Evolutionary conservation across 2,113 vertebrate genomes (phyloP).

Genomic region (Datnioides undecimradiatus): DNA sequence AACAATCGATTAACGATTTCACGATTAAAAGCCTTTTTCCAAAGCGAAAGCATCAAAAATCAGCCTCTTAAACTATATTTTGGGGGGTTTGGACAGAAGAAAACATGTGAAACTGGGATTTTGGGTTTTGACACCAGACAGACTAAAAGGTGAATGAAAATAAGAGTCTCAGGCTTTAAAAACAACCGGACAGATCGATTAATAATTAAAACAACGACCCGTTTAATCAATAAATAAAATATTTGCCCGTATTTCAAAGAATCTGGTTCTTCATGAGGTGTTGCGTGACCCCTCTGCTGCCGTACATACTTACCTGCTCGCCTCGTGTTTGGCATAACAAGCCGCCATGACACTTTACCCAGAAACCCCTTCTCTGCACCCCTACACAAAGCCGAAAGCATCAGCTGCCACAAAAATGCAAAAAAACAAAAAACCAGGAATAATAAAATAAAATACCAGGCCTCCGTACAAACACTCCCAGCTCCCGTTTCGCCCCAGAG

Average conservation of each 20-base stretch:
- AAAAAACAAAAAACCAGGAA: too few relatives aligned
- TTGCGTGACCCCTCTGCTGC: neutral
- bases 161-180: too few relatives aligned
- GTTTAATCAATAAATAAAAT: too few relatives aligned
- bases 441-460: too few relatives aligned
- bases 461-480: constrained; percentile 7
- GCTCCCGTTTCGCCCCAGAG: constrained; percentile 1
- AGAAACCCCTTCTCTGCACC: constrained; percentile 17
- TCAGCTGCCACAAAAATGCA: neutral
- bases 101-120: too few relatives aligned
- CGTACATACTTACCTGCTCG: neutral
- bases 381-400: neutral
- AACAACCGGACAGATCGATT: neutral
- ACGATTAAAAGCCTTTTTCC: too few relatives aligned
- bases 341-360: constrained; percentile 2
- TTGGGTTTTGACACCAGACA: too few relatives aligned
- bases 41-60: too few relatives aligned
- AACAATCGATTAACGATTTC: too few relatives aligned
- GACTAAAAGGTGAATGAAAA: too few relatives aligned
- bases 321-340: neutral
- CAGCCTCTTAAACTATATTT: too few relatives aligned
- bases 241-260: neutral
- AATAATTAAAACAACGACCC: neutral
- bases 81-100: too few relatives aligned
- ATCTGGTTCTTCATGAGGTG: neutral